Conservation (phyloP, 2,113 vertebrate species). For the Odocoileus virginianus region DNA sequence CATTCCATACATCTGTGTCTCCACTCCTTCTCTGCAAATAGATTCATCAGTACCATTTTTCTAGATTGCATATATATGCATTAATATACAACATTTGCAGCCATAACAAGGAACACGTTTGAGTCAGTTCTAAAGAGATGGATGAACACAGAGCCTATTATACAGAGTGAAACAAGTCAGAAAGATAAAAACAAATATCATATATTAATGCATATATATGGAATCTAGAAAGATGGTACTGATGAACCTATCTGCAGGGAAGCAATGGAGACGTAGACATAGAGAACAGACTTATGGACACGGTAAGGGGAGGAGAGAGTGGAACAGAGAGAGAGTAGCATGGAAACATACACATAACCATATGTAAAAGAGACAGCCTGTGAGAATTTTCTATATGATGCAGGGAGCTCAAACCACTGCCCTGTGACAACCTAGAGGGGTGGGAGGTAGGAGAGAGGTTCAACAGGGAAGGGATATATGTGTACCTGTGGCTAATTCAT, state of each 20-base stretch:
- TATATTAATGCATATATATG: background rate
- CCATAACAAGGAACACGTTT: background rate
- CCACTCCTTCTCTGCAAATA: background rate
- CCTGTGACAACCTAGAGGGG: background rate
- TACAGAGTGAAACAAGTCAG: background rate
- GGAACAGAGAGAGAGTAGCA: background rate
- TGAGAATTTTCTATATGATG: background rate
- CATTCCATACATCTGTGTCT: background rate
- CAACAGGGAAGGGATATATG: background rate
- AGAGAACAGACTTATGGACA: background rate
- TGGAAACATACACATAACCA: background rate
- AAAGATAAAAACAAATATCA: background rate
- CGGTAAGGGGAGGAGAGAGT: background rate
- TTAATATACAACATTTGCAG: background rate
- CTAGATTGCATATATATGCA: background rate
- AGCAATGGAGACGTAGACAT: background rate
- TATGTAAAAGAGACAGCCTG: background rate
- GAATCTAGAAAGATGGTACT: background rate
- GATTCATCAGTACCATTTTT: background rate
- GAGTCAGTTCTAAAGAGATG: background rate
- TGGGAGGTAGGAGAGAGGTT: background rate
- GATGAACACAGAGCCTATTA: background rate
- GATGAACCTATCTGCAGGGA: background rate
- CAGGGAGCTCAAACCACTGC: background rate
- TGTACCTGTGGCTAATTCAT: background rate